These are phyloP conservation scores for Calliopum simillimum DNA, from an alignment of 2,888 invertebrate genomes.

Conservation along the genomic window DNA sequence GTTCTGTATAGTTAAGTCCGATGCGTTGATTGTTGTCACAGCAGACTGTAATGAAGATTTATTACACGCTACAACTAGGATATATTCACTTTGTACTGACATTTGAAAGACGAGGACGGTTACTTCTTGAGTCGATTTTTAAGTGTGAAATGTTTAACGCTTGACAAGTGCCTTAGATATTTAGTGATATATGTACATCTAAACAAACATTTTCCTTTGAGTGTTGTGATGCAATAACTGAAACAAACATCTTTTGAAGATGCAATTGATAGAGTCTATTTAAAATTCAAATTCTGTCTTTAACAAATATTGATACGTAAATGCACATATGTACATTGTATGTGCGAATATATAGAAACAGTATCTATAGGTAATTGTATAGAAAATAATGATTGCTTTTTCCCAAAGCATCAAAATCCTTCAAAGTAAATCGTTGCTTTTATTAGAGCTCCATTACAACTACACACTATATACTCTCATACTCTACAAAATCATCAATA, in stretches of 20 bases:
- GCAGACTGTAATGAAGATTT: too few relatives aligned
- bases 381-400: constrained; percentile 12
- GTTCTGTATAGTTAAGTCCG: too few relatives aligned
- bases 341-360: neutral
- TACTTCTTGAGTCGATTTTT: too few relatives aligned
- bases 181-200: too few relatives aligned
- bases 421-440: constrained; percentile 24
- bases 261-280: constrained; percentile 24
- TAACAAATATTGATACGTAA: constrained; percentile 23
- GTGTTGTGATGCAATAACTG: constrained; percentile 6
- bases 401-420: constrained; percentile 12
- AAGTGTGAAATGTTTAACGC: too few relatives aligned
- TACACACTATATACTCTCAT: neutral
- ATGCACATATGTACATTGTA: constrained; percentile 3
- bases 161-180: too few relatives aligned
- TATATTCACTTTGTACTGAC: too few relatives aligned
- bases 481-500: neutral
- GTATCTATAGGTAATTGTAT: neutral
- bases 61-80: too few relatives aligned
- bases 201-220: neutral
- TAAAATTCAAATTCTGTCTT: constrained; percentile 33
- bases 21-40: too few relatives aligned
- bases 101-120: too few relatives aligned
- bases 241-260: neutral
- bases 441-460: constrained; percentile 20